Evolutionary conservation across 2,797 vertebrate species (phyloP).

Genomic region (Pseudochromis fuscus): DNA sequence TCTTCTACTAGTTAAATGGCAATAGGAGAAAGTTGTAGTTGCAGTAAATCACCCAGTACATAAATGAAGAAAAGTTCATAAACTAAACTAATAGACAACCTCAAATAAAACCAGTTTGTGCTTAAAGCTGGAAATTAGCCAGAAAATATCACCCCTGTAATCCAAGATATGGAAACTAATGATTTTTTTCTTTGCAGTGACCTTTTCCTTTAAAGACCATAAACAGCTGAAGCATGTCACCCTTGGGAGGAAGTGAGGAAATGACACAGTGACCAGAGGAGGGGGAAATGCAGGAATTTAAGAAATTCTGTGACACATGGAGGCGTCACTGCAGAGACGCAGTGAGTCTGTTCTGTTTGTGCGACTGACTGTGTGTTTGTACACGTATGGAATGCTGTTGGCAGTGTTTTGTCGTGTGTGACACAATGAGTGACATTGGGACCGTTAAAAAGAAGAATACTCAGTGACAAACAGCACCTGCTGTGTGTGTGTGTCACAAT

Average conservation of each 20-base stretch:
- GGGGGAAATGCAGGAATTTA: slow-evolving; percentile 41
- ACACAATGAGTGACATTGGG: slow-evolving; percentile 65
- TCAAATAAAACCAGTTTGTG: too few species aligned
- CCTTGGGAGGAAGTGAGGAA: slow-evolving; percentile 27
- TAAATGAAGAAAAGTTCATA: too few species aligned
- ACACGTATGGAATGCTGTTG: slow-evolving; percentile 38
- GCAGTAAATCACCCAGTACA: too few species aligned
- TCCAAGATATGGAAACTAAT: too few species aligned
- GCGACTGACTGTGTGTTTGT: slow-evolving; percentile 25
- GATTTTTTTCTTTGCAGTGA: too few species aligned
- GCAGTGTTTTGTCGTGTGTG: slow-evolving; percentile 43
- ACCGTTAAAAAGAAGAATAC: slow-evolving; percentile 42
- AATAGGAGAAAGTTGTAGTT: too few species aligned
- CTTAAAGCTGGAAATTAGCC: too few species aligned
- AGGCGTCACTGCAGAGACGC: slow-evolving; percentile 21
- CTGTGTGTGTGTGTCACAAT: slow-evolving; percentile 45
- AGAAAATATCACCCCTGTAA: too few species aligned
- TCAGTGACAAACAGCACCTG: slow-evolving; percentile 64
- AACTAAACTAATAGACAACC: too few species aligned
- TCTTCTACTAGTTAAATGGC: too few species aligned
- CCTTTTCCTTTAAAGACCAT: neutral
- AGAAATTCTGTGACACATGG: slow-evolving; percentile 55
- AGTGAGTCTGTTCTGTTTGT: slow-evolving; percentile 25
- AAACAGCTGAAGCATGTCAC: slow-evolving; percentile 27
- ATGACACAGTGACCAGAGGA: slow-evolving; percentile 27